These are phyloP conservation scores for Oppia nitens DNA, from an alignment of 1,140 invertebrate genomes.

Conservation along the genomic window DNA sequence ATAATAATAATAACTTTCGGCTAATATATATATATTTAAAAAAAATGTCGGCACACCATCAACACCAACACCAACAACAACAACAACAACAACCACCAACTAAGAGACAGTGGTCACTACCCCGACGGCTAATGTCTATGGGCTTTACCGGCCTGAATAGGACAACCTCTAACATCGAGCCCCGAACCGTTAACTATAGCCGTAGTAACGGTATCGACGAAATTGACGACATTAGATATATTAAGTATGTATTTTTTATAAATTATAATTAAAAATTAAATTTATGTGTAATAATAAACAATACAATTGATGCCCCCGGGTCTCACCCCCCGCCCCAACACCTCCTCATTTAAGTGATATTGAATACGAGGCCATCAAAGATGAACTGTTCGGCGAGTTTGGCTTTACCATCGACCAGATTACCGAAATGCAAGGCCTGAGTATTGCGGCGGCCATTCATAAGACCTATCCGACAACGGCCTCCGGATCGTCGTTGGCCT, in stretches of 20 bases:
- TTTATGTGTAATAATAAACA: no score
- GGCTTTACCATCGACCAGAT: constrained; percentile 69
- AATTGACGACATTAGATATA: not conserved
- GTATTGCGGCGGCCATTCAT: constrained; percentile 74
- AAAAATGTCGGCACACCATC: no score
- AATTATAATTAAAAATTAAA: no score
- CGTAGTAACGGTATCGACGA: not conserved
- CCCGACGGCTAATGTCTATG: not conserved
- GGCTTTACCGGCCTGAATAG: not conserved
- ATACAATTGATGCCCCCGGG: no score
- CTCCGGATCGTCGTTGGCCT: no score
- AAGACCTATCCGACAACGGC: constrained; percentile 41
- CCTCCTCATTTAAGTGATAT: no score
- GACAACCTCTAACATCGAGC: not conserved
- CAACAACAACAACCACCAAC: no score
- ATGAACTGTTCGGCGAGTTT: constrained; percentile 74
- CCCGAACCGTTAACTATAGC: not conserved
- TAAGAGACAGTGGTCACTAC: not conserved
- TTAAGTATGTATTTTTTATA: not conserved
- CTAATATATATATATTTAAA: no score
- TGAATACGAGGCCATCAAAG: constrained; percentile 50
- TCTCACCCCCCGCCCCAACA: no score
- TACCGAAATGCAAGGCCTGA: constrained; percentile 94
- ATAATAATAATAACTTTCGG: no score
- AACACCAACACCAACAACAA: no score